Percentiles rank a stretch among this genome's conserved stretches.
Conservation (phyloP, 2,797 vertebrate species). For the Scolopax bukidnonensis region DNA sequence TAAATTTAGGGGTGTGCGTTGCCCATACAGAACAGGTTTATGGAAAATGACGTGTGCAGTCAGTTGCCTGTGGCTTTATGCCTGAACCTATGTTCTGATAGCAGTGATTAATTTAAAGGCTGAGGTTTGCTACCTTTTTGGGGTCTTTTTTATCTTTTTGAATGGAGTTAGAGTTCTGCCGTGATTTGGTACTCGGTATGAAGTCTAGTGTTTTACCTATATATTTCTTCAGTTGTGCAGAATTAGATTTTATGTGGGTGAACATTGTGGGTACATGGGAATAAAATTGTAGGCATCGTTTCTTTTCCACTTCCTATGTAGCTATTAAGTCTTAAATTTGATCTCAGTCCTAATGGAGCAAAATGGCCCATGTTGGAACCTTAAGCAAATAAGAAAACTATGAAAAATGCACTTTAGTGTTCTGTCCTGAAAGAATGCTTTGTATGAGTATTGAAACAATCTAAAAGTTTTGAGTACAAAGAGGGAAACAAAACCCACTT, state of each 20-base stretch:
- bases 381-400: background rate
- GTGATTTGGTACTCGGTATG: background rate
- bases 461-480: background rate
- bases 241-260: background rate
- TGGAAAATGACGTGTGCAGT: rapidly evolving
- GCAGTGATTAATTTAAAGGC: background rate
- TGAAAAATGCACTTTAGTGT: background rate
- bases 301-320: background rate
- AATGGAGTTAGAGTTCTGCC: background rate
- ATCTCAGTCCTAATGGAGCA: background rate
- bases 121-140: background rate
- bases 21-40: background rate
- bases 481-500: background rate
- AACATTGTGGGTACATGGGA: background rate
- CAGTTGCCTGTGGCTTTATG: background rate
- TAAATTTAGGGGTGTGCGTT: background rate
- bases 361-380: background rate
- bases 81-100: background rate
- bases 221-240: background rate
- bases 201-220: background rate
- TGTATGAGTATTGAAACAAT: background rate
- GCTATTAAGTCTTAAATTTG: background rate
- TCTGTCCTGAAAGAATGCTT: background rate
- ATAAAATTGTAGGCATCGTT: background rate
- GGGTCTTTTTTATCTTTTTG: background rate